A percentile compares a stretch with the other conserved stretches of the same genome.
These are phyloP conservation scores for Natator depressus DNA, from an alignment of 2,113 vertebrate species.

Conservation along the genomic window DNA sequence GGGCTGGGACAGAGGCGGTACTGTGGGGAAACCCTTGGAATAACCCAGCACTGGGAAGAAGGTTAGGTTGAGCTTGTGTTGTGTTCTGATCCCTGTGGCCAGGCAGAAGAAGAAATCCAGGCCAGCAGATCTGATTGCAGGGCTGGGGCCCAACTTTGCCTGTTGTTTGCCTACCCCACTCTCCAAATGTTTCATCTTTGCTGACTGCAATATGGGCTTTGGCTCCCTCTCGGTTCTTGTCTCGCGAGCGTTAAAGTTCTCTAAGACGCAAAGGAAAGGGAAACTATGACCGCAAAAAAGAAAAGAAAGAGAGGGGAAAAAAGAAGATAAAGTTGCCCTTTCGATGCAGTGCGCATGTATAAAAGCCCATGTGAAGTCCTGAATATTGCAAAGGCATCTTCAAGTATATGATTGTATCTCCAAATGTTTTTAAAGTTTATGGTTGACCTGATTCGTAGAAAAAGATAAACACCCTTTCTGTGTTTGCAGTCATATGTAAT, in stretches of 20 bases:
- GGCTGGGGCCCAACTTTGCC: not conserved
- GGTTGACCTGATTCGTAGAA: conserved; percentile 69
- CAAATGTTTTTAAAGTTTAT: conserved; percentile 76
- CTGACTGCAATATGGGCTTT: not conserved
- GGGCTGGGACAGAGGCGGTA: not conserved
- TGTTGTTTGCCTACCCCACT: not conserved
- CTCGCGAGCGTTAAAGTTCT: not conserved
- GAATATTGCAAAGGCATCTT: not conserved
- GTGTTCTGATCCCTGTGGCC: not conserved
- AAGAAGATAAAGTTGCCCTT: not conserved
- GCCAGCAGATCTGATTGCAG: not conserved
- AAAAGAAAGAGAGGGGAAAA: not conserved
- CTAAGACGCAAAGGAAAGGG: not conserved
- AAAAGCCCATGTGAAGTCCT: not conserved
- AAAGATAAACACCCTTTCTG: conserved; percentile 78
- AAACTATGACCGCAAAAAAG: not conserved
- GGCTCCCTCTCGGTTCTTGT: not conserved
- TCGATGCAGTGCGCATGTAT: not conserved
- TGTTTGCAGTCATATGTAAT: conserved; percentile 86
- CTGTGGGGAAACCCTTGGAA: not conserved
- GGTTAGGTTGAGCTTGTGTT: not conserved
- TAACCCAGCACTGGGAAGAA: not conserved
- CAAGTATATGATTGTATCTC: conserved; percentile 17
- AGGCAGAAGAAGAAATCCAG: not conserved
- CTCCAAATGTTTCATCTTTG: not conserved